Evolutionary conservation across 2,113 vertebrate genomes (phyloP), one percentile per base, ranked within the genome.

Genomic region (Felis catus): DNA sequence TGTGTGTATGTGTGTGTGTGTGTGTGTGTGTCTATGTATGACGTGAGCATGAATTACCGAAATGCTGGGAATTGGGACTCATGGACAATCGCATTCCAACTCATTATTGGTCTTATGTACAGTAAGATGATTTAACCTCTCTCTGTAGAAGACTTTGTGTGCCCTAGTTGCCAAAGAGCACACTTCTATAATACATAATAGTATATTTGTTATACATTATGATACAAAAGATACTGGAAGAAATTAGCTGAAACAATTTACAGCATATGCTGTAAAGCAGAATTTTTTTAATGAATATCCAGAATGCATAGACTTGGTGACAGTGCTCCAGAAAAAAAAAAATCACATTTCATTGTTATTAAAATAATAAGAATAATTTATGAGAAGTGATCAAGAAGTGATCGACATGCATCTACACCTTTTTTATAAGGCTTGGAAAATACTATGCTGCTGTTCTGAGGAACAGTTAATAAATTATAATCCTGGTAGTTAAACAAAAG

Each of bases 381-480:
- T n/a, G 41, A 83, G 78, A 78, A 91, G 41, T 78, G 76, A n/a
- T 82, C 21, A 61, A 2, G 36, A 19, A 95, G 9, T 58, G 16
- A 89, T 58, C 73, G 18, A 39, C 1, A 61, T 85, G 33, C 10
- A 74, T 63, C n/a, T 83, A 55, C 45, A 27, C 14, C n/a, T 82
- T 91, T 87, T 15, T 92, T 70, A 81, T 66, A 94, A 85, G 45
- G 27, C 91, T 93, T 96, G 48, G 94, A 90, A 98, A 97, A 81
- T 33, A 11, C 65, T 23, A 15, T 87, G 58, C 41, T 95, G 2
- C 78, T 96, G 51, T 92, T 79, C 65, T 93, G 71, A 94, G 76
- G 78, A 48, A 92, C 97, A 31, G 53, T 95, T 98, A 79, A 93
- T 87, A 78, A 93, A 83, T 97, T 36, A 95, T 95, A 95, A 95